Conservation (phyloP, 2,113 vertebrate genomes). For the Perca fluviatilis region DNA sequence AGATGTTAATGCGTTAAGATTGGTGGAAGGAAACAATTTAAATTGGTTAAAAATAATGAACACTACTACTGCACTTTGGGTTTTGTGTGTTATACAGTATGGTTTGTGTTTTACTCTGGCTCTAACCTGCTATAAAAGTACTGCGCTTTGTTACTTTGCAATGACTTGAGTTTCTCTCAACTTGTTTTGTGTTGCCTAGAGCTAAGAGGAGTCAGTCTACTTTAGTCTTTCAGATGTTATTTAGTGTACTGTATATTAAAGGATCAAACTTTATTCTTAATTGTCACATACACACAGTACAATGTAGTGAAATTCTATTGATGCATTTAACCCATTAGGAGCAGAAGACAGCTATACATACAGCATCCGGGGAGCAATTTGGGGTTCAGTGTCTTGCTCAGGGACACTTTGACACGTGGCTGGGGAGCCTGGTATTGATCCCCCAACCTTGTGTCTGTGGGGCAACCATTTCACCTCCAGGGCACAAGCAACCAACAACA, state of each 20-base stretch:
- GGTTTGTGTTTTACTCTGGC: background rate
- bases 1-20: background rate
- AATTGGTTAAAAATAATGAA: background rate
- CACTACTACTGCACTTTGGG: background rate
- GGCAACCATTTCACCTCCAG: too few species aligned
- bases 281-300: too few species aligned
- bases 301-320: too few species aligned
- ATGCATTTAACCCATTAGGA: too few species aligned
- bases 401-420: too few species aligned
- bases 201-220: background rate
- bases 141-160: background rate
- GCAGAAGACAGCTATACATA: too few species aligned
- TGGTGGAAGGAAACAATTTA: background rate
- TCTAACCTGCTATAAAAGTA: background rate
- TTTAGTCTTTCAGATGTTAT: background rate
- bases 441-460: too few species aligned
- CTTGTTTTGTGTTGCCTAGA: background rate
- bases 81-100: background rate
- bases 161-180: background rate
- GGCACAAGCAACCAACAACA: background rate
- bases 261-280: too few species aligned
- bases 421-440: too few species aligned
- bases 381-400: too few species aligned
- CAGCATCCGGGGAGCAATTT: too few species aligned
- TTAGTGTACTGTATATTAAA: too few species aligned